Base-by-base conservation (phyloP, 2,888 invertebrate genomes). In the Melinaea menophilus region DNA sequence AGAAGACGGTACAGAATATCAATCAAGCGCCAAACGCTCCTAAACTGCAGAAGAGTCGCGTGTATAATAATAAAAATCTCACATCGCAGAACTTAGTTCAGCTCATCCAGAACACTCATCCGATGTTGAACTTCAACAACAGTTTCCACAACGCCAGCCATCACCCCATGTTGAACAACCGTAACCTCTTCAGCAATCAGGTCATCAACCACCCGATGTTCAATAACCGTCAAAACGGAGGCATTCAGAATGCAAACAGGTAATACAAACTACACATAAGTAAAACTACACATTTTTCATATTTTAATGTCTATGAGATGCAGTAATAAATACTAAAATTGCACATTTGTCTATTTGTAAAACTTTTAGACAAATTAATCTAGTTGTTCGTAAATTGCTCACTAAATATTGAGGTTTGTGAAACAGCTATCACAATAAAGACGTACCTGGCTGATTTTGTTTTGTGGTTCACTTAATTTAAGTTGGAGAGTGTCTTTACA, bases 21-120 rank as follows among this genome's bases (percentile, higher is more conserved):
- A 62, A 62, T n/a, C 62, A 58, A 13, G 55, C 55, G 2, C 65
- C 62, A 11, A 63, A 65, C 34, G 79, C 3, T 11, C 76, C 75
- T 2, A 82, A 85, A 65, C 59, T 73, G 12, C 85, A 84, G 13
- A 88, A 86, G 51, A 82, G 78, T 3, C 69, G 85, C 0, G 76
- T 86, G 0, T 89, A 86, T 55, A 84, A 81, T 46, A 88, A 85
- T 0, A 67, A 75, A 61, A 79, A 77, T 63, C 58, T 81, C 66
- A 79, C 82, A 0, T 86, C 88, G 0, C 86, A 88, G 66, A 89
- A 86, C 59, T 63, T 91, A 35, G 91, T 90, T 0, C 90, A 91
- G 55, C 86, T 91, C 31, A 91, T 91, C 48, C 90, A 91, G 71
- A 88, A 85, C 56, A 89, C 90, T 0, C 91, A 91, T 70, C 91